A percentile compares a stretch with the other conserved stretches of the same genome.
Evolutionary conservation across 2,888 invertebrate species (phyloP).

Genomic region (Eristalis tenax): DNA sequence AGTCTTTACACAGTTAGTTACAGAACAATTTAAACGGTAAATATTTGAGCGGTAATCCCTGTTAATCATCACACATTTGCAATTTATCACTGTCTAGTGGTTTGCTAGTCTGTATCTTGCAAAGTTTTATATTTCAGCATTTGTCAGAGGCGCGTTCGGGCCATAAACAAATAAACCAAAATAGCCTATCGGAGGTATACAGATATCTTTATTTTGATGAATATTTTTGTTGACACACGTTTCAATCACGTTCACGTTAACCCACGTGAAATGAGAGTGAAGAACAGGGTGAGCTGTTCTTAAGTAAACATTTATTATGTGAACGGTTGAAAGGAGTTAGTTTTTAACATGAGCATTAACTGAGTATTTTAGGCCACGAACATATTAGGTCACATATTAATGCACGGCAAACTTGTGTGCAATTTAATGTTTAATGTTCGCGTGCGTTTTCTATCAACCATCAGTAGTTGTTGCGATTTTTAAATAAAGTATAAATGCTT

Average conservation of each 20-base stretch:
- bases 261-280: conserved; percentile 13
- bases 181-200: background rate
- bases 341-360: background rate
- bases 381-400: too few relatives aligned
- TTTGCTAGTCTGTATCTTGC: background rate
- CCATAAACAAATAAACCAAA: background rate
- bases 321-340: background rate
- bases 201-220: conserved; percentile 1
- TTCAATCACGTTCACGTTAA: conserved; percentile 30
- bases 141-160: background rate
- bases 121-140: background rate
- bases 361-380: too few relatives aligned
- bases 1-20: too few relatives aligned
- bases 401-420: too few relatives aligned
- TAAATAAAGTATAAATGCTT: too few relatives aligned
- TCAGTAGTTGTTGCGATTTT: too few relatives aligned
- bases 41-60: background rate
- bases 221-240: conserved; percentile 8
- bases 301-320: background rate
- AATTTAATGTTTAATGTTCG: too few relatives aligned
- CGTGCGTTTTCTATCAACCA: too few relatives aligned
- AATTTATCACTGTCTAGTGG: background rate
- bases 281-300: background rate
- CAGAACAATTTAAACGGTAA: background rate
- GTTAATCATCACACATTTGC: background rate